Evolutionary conservation across 2,113 vertebrate genomes (phyloP), one percentile per base, ranked within the genome.

Genomic region (Petrocephalus zakoni): DNA sequence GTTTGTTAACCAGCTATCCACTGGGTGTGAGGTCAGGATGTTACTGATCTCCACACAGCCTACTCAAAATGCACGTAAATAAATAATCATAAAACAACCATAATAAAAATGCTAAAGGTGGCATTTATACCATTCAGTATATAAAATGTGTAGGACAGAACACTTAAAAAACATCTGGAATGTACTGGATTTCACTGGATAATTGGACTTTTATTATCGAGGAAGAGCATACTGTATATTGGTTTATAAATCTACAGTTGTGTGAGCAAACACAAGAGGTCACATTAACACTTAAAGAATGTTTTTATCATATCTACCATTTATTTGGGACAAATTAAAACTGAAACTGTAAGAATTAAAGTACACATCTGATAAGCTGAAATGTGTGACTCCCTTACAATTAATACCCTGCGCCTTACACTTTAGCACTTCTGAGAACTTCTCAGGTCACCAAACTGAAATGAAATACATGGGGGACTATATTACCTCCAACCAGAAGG

Each of bases 221-320:
- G 37, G 72, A 34, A 42, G 15, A 42, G 34, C 61, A 7, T 29
- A 25, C 61, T 25, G 49, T 47, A 22, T 49, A 13, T 85, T 52
- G 82, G n/a, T 49, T 51, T 85, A 51, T 85, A 51, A 85, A 49
- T 1, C 7, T n/a, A 49, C 7, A 83, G 34, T 85, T 85, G 25
- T 42, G 49, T 85, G 46, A 52, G n/a, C 47, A 85, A 85, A 85
- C 82, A 85, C 82, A 85, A 85, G 46, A 85, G 82, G 47, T n/a
- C 49, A 11, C 42, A 49, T 22, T 85, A 52, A 49, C 47, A 49
- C 46, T 51, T 52, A 85, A 25, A 29, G 46, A 52, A 13, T 52
- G 22, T 51, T 11, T 85, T 51, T 15, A n/a, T 49, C 42, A 46
- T n/a, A 46, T 68, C 5, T 47, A 25, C 46, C 22, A 15, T 85